These are phyloP conservation scores for Atta colombica DNA, from an alignment of 1,140 invertebrate genomes.

Conservation along the genomic window DNA sequence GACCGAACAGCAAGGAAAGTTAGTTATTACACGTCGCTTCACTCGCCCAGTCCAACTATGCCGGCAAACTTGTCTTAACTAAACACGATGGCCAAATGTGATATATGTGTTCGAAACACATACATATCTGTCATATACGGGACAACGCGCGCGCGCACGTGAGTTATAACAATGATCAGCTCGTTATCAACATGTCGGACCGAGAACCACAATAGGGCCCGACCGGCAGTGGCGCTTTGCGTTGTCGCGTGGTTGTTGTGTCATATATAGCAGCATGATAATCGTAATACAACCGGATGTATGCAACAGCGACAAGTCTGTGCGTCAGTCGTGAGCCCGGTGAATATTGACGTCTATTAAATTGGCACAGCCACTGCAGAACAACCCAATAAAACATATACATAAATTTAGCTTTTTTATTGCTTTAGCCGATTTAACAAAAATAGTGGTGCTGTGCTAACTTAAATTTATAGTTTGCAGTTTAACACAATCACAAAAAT, in stretches of 20 bases:
- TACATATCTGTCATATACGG: neutral
- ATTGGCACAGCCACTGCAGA: no score
- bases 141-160: slow-evolving; percentile 10
- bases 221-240: slow-evolving; percentile 56
- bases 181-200: slow-evolving; percentile 70
- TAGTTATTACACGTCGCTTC: slow-evolving; percentile 44
- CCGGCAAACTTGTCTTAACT: slow-evolving; percentile 54
- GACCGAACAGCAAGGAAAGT: slow-evolving; percentile 6
- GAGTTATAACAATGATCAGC: slow-evolving; percentile 75
- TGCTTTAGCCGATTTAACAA: no score
- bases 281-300: slow-evolving; percentile 76
- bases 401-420: no score
- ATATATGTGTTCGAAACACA: neutral
- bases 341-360: slow-evolving; percentile 37
- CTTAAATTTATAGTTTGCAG: no score
- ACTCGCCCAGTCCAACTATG: slow-evolving; percentile 14
- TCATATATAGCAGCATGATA: slow-evolving; percentile 73
- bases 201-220: slow-evolving; percentile 71
- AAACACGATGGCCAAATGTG: slow-evolving; percentile 56
- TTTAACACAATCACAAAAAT: no score
- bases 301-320: slow-evolving; percentile 72
- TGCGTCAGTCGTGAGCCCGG: slow-evolving; percentile 68
- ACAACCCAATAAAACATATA: no score
- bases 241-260: slow-evolving; percentile 55
- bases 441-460: no score